Evolutionary conservation across 2,888 invertebrate species (phyloP), one percentile per base, ranked within the genome.

Genomic region (Antheraea yamamai): DNA sequence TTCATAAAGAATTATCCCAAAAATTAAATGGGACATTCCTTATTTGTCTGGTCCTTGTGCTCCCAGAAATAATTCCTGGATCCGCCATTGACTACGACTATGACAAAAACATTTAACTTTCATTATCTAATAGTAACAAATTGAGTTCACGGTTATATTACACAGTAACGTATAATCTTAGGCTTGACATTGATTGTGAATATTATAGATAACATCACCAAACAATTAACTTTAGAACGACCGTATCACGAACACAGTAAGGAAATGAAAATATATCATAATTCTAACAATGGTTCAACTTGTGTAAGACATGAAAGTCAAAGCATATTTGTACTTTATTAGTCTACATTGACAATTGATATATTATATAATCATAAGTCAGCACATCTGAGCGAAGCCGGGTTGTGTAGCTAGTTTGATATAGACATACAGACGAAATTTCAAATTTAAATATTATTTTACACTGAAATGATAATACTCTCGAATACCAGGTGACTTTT

Each of bases 101-200:
- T 10, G 30, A 16, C 1, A 16, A 30, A 66, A 30, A 66, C 0
- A 61, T 4, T 66, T 66, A 30, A 39, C 39, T 70, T 70, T 39
- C 70, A 39, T 70, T 23, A 39, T 20, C 23, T 70, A 39, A 39
- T 70, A 39, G 39, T 70, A 10, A 20, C 7, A 39, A 70, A 70
- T 70, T 70, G 39, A 70, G 70, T 70, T 70, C 70, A 70, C 1
- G 39, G 70, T 39, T 70, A 35, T 8, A 39, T 70, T 70, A 39
- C 39, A 12, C 12, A 39, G n/a, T 70, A 39, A n/a, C 35, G n/a
- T 39, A 39, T 39, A 39, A 70, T n/a, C 70, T 39, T 70, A 70
- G 39, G 20, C 39, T n/a, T 70, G 70, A 39, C 70, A 39, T 39
- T 70, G 70, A 39, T 8, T 68, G n/a, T 23, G n/a, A 70, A 39